phyloP scores from a whole-genome alignment of 2,888 invertebrate genomes.

The Drosophila hamatofila region DNA sequence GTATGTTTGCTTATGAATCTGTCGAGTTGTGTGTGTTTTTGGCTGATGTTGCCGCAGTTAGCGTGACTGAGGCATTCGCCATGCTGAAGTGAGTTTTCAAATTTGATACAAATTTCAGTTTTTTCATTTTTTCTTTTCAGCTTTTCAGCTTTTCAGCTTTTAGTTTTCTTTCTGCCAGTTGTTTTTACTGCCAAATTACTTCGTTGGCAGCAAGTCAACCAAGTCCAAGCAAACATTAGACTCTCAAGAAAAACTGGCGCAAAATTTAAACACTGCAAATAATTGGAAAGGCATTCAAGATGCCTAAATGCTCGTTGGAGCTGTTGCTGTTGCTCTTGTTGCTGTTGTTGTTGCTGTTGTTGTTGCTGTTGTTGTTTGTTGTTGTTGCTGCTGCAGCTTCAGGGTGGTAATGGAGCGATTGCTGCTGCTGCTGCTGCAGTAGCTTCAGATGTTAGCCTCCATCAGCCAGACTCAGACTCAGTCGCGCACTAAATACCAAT shows the following conservation, averaged over 20 bases:
- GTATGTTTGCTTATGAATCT: slow-evolving; percentile 12
- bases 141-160: slow-evolving; percentile 30
- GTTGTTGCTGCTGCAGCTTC: slow-evolving; percentile 2
- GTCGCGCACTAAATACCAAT: slow-evolving; percentile 83
- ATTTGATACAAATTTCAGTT: slow-evolving; percentile 75
- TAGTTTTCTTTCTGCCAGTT: slow-evolving; percentile 27
- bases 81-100: slow-evolving; percentile 74
- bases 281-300: slow-evolving; percentile 72
- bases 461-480: slow-evolving; percentile 43
- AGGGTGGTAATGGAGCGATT: slow-evolving; percentile 17
- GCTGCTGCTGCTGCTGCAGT: not conserved
- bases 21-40: slow-evolving; percentile 15
- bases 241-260: slow-evolving; percentile 54
- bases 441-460: slow-evolving; percentile 14
- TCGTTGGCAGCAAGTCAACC: slow-evolving; percentile 63
- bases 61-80: slow-evolving; percentile 78
- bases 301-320: slow-evolving; percentile 33
- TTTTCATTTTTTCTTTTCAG: not conserved
- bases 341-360: not conserved
- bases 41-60: slow-evolving; percentile 60
- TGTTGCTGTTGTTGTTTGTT: not conserved
- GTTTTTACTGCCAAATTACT: slow-evolving; percentile 49
- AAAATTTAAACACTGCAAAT: slow-evolving; percentile 68
- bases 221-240: slow-evolving; percentile 41
- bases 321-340: not conserved